Conservation (phyloP, 2,113 vertebrate species). For the Pomatorhinus ruficollis region DNA sequence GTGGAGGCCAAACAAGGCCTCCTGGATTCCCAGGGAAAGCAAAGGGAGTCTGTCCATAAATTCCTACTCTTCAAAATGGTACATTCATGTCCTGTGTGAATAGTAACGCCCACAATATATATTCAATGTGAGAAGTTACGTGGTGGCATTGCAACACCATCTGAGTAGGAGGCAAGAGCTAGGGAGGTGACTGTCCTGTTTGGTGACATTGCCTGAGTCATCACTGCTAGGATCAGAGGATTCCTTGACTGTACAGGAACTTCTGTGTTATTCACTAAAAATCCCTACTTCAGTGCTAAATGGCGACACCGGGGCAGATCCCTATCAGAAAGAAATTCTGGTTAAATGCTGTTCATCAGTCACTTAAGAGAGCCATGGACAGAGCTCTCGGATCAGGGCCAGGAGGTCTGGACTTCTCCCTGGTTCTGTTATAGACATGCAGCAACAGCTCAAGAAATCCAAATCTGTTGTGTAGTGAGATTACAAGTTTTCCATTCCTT, state of each 20-base stretch:
- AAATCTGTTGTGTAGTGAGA: not conserved
- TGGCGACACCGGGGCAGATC: not conserved
- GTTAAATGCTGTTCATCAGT: not conserved
- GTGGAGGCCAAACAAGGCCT: not conserved
- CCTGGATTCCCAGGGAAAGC: not conserved
- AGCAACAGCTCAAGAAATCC: not conserved
- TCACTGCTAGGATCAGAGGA: not conserved
- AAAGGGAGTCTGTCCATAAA: not conserved
- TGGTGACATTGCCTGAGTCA: not conserved
- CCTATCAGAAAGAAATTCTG: not conserved
- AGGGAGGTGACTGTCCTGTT: not conserved
- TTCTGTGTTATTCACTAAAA: not conserved
- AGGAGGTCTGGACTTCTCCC: not conserved
- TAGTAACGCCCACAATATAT: not conserved
- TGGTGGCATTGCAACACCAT: not conserved
- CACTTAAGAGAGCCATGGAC: not conserved
- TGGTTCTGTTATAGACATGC: not conserved
- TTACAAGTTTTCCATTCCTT: not conserved
- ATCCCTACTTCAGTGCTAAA: not conserved
- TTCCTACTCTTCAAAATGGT: not conserved
- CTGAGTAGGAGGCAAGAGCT: not conserved
- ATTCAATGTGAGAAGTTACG: not conserved
- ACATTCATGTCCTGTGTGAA: not conserved
- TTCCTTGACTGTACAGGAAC: fast-evolving
- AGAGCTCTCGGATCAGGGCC: fast-evolving